Evolutionary conservation across 2,113 vertebrate species (phyloP).

Genomic region (Thalassoma bifasciatum): DNA sequence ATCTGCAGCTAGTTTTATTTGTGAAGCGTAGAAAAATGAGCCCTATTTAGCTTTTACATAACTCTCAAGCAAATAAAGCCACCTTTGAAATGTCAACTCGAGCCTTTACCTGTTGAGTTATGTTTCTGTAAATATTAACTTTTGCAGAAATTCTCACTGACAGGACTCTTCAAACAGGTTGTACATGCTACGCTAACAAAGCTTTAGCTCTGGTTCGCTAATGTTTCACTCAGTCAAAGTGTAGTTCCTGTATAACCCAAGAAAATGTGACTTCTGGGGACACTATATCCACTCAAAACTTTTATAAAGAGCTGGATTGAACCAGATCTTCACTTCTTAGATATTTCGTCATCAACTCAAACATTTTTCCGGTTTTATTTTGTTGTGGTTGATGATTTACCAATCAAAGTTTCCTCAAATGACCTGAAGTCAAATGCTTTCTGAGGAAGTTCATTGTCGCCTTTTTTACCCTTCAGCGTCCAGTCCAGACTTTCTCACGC

Average conservation of each 20-base stretch:
- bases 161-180: no score
- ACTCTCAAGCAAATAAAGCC: no score
- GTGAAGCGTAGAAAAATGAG: no score
- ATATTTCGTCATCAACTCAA: not conserved
- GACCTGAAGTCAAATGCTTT: conserved; percentile 53
- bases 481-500: conserved; percentile 69
- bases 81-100: no score
- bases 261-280: conserved; percentile 2
- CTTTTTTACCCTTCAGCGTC: conserved; percentile 62
- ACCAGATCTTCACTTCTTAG: no score
- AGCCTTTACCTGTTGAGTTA: no score
- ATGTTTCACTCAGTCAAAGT: not conserved
- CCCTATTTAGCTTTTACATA: no score
- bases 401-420: conserved; percentile 54
- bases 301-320: not conserved
- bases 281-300: no score
- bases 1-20: no score
- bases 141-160: no score
- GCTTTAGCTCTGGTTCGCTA: not conserved
- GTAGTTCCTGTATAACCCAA: not conserved
- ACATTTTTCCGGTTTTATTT: not conserved
- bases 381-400: conserved; percentile 8
- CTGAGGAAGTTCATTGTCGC: conserved; percentile 75
- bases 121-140: no score
- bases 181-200: no score